Percentiles rank a stretch among this genome's conserved stretches.
These are phyloP conservation scores for Xestia rhomboidea DNA, from an alignment of 2,888 invertebrate genomes.

Conservation along the genomic window DNA sequence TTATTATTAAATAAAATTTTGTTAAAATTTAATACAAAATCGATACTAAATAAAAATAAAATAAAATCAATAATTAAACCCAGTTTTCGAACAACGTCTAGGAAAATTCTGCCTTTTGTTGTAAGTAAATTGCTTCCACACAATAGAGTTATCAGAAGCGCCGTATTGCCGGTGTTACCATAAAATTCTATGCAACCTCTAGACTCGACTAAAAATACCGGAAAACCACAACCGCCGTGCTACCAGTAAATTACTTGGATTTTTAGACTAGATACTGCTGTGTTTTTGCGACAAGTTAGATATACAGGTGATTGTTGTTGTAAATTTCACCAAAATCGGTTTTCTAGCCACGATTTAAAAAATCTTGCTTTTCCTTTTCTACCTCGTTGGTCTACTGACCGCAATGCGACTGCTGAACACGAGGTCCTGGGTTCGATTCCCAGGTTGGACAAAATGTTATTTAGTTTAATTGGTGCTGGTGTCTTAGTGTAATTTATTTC, in stretches of 20 bases:
- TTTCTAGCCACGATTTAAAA: not conserved
- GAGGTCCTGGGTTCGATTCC: too few species aligned
- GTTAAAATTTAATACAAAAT: too few species aligned
- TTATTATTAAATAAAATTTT: too few species aligned
- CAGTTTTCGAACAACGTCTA: not conserved
- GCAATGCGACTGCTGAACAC: too few species aligned
- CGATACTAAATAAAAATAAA: too few species aligned
- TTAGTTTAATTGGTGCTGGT: too few species aligned
- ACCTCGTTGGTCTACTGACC: too few species aligned
- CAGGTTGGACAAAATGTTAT: too few species aligned
- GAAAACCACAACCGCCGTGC: slow-evolving; percentile 7
- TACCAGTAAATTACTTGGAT: slow-evolving; percentile 35
- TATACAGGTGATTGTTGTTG: not conserved
- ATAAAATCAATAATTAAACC: not conserved
- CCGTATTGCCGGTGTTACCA: slow-evolving; percentile 1
- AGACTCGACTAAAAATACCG: slow-evolving; percentile 28
- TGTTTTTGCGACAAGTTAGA: slow-evolving; percentile 6
- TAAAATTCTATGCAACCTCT: slow-evolving; percentile 44
- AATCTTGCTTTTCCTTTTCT: not conserved
- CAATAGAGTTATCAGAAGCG: slow-evolving; percentile 20
- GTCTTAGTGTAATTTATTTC: too few species aligned
- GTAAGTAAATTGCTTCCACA: slow-evolving; percentile 18
- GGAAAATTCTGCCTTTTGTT: slow-evolving; percentile 5
- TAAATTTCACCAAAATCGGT: not conserved
- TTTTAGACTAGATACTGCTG: slow-evolving; percentile 29